These are phyloP conservation scores for Lamprotornis superbus DNA, from an alignment of 2,113 vertebrate species.

Conservation along the genomic window DNA sequence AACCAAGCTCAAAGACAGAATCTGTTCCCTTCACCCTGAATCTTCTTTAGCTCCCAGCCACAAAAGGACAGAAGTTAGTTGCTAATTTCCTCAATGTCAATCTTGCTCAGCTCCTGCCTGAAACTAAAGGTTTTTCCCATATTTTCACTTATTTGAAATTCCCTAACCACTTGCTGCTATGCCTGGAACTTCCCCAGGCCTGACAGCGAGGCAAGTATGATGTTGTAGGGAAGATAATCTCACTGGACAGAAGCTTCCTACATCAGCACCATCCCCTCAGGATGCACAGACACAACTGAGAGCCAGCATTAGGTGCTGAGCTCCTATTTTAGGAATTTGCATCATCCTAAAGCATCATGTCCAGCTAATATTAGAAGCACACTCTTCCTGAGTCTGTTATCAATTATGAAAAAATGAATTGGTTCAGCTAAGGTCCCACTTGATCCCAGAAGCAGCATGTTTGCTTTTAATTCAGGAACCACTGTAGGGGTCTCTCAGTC, in stretches of 20 bases:
- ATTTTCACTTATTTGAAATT: not conserved
- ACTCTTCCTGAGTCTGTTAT: not conserved
- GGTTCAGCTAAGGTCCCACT: not conserved
- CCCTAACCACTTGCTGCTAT: not conserved
- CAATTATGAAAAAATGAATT: not conserved
- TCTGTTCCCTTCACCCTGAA: not conserved
- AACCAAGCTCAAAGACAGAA: not conserved
- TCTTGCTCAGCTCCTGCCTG: not conserved
- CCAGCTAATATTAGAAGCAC: not conserved
- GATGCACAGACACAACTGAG: not conserved
- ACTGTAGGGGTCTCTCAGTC: not conserved
- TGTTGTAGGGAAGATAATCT: not conserved
- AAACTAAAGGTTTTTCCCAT: not conserved
- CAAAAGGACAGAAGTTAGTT: not conserved
- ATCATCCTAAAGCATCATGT: not conserved
- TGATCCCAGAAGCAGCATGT: not conserved
- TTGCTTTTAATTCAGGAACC: not conserved
- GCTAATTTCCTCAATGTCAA: not conserved
- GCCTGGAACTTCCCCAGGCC: not conserved
- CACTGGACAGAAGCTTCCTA: not conserved
- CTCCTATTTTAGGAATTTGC: not conserved
- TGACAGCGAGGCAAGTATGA: not conserved
- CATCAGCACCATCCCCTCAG: not conserved
- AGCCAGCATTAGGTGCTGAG: not conserved
- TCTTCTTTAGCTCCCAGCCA: not conserved